Evolutionary conservation across 2,797 vertebrate species (phyloP).

Genomic region (Cheirogaleus major): DNA sequence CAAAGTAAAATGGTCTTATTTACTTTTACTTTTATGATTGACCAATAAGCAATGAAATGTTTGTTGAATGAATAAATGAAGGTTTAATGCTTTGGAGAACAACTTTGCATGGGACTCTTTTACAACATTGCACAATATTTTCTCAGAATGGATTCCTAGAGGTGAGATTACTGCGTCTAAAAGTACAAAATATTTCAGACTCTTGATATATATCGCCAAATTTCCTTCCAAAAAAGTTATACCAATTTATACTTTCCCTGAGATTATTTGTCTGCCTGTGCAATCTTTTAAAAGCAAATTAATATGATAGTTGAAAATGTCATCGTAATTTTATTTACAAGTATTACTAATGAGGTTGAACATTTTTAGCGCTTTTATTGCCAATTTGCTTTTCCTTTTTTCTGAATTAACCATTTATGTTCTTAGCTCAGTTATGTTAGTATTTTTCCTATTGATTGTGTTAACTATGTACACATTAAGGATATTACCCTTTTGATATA

Average conservation of each 20-base stretch:
- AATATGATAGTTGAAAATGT: neutral
- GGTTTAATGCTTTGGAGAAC: neutral
- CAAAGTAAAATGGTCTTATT: neutral
- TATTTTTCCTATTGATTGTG: neutral
- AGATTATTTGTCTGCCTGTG: neutral
- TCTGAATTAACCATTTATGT: neutral
- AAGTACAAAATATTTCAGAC: neutral
- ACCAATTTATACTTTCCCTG: neutral
- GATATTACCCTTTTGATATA: neutral
- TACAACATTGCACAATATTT: neutral
- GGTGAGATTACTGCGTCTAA: neutral
- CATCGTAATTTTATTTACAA: neutral
- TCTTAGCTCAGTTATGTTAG: neutral
- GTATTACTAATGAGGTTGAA: neutral
- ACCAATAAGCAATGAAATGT: neutral
- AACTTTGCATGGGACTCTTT: neutral
- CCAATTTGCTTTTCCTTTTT: neutral
- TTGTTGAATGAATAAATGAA: neutral
- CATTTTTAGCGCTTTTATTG: neutral
- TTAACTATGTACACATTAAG: neutral
- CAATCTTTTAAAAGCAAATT: neutral
- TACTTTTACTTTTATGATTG: neutral
- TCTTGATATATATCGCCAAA: neutral
- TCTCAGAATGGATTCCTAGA: neutral
- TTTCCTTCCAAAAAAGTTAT: neutral